Evolutionary conservation across 2,888 invertebrate genomes (phyloP), one percentile per base, ranked within the genome.

Genomic region (Nephrocerus scutellatus): DNA sequence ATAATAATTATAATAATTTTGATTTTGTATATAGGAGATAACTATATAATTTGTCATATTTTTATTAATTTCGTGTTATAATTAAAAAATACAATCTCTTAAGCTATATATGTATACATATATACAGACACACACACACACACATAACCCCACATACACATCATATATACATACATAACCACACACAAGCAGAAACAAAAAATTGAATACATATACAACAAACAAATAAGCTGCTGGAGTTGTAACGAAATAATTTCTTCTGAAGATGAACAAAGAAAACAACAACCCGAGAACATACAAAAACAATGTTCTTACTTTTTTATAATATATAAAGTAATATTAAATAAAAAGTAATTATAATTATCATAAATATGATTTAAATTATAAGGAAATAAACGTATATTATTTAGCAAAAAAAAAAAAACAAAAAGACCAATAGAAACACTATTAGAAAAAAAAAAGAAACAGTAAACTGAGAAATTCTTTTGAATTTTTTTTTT

Each of bases 341-440:
- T 5, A 29, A 35, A 40, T 30, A 15, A 25, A 13, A 30, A 34
- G 40, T 33, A 39, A 34, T 36, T 44, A 40, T 40, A 36, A 31
- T 44, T 40, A 43, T 36, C 38, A 36, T 44, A 24, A 12, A 5
- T 24, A 12, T 24, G n/a, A 24, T 29, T 5, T 14, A 29, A 14
- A 10, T 32, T n/a, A 23, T 37, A 36, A 29, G 29, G 24, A 30
- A 35, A 32, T 36, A 39, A 30, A 39, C 16, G 32, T 39, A 39
- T 42, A 42, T 43, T 43, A 39, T 43, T 39, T 34, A 37, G 37
- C 37, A 42, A 32, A 30, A 32, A 6, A 33, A 23, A 37, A 22
- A 14, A 23, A 18, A 22, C 15, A 6, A 32, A 23, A 22, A 16
- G n/a, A n/a, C n/a, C n/a, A n/a, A n/a, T n/a, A n/a, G n/a, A n/a